Base-by-base conservation (phyloP, 2,888 invertebrate species). In the Drosophila algonquin region DNA sequence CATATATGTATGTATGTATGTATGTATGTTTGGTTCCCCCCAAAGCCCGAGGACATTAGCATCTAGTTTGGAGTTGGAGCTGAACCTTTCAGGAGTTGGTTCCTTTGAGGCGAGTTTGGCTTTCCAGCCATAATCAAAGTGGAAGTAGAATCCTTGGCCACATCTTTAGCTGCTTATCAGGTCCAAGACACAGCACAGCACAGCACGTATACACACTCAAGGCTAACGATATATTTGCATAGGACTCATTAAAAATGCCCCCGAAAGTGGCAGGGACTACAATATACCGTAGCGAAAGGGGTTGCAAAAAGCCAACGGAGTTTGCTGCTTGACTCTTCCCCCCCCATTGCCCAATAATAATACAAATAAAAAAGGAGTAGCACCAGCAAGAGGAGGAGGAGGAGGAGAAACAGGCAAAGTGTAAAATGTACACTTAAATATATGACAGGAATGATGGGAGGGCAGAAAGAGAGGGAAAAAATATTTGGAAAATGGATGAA, bases 161-260 rank as follows among this genome's bases (percentile, higher is more conserved):
- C 68, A 54, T 53, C 55, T 46, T 63, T 8, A 40, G 50, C 27
- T 48, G 80, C 77, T 88, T 86, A 86, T 88, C 87, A 68, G 63
- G 54, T 40, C 53, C 62, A 76, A 61, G 69, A 67, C 45, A 61
- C 65, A 86, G 63, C 67, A 69, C 65, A 55, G 76, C 75, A 71
- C 77, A 80, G 80, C 81, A 83, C 80, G 87, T 78, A 73, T 78
- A 83, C 76, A 76, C 76, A 73, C 74, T 82, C 80, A 79, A 81
- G 73, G 73, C 85, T 89, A 85, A 89, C 69, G 88, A 82, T 85
- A 85, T 83, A 83, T 83, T 83, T 83, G 86, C 89, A 88, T 83
- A 89, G 83, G 83, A 87, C 86, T 83, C 83, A 83, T 83, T 83
- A 83, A 79, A 76, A 61, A 62, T 58, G 50, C 76, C 65, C 70